phyloP scores from a whole-genome alignment of 2,888 invertebrate species.

The Protodeltote pygarga region DNA sequence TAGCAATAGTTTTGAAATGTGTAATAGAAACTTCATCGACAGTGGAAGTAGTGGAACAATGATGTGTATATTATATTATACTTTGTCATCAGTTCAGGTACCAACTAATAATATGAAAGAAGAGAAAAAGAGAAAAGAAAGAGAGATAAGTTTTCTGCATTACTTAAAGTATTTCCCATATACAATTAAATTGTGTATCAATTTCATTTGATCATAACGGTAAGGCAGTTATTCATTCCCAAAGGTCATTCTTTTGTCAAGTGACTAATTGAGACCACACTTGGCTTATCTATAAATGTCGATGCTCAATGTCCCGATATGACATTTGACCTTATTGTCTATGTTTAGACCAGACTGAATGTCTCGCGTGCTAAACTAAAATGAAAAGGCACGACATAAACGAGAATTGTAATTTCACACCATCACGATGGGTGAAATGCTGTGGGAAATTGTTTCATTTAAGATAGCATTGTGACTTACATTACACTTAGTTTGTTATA shows the following conservation, averaged over 20 bases:
- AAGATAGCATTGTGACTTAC: conserved; percentile 39
- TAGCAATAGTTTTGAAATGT: too few species aligned
- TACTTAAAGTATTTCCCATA: too few species aligned
- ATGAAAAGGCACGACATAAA: conserved; percentile 45
- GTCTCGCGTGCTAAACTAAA: conserved; percentile 48
- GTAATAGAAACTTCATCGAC: too few species aligned
- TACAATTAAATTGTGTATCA: too few species aligned
- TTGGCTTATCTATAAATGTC: conserved; percentile 8
- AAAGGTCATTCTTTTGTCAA: conserved; percentile 12
- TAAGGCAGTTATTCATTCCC: background rate
- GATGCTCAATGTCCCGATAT: conserved; percentile 20
- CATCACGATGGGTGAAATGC: conserved; percentile 47
- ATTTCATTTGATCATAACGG: too few species aligned
- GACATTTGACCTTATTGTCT: conserved; percentile 46
- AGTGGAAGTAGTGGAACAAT: too few species aligned
- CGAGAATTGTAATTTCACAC: conserved; percentile 50
- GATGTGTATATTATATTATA: too few species aligned
- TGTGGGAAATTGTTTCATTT: conserved; percentile 50
- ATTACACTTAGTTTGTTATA: conserved; percentile 32
- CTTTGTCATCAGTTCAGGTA: too few species aligned
- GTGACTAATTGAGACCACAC: conserved; percentile 20
- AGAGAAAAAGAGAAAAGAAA: too few species aligned
- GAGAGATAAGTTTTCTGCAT: too few species aligned
- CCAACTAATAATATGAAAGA: too few species aligned
- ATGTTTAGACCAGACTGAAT: conserved; percentile 46